These are phyloP conservation scores for Metallyticus violacea DNA, from an alignment of 2,888 invertebrate species.

Conservation along the genomic window DNA sequence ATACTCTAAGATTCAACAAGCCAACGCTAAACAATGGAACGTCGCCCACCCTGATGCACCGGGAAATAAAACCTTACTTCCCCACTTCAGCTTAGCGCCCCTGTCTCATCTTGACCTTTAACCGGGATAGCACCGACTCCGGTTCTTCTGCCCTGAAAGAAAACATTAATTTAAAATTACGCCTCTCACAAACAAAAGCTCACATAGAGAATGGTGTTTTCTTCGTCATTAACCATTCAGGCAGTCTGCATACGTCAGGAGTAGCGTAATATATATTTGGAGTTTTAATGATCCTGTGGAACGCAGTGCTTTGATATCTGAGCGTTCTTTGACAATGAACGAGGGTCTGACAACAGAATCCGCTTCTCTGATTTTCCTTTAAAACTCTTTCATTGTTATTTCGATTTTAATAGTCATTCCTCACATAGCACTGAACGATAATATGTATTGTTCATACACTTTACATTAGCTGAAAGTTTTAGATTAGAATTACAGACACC, in stretches of 20 bases:
- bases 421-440: no score
- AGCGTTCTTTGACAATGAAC: background rate
- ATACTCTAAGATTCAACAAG: background rate
- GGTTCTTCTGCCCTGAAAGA: background rate
- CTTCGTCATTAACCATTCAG: background rate
- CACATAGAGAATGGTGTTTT: background rate
- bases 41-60: background rate
- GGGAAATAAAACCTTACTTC: background rate
- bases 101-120: background rate
- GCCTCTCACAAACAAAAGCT: background rate
- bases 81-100: background rate
- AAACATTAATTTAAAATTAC: background rate
- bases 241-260: background rate
- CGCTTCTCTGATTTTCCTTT: background rate
- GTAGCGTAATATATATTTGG: background rate
- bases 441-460: no score
- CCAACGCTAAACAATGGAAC: background rate
- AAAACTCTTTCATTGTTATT: background rate
- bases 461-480: no score
- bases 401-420: no score
- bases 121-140: no score
- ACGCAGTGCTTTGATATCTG: background rate
- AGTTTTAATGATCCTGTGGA: background rate
- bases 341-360: background rate
- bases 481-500: no score